Base-by-base conservation (phyloP, 37 sponge, comb jelly and placozoan species). In the Aplysina aerophoba region DNA sequence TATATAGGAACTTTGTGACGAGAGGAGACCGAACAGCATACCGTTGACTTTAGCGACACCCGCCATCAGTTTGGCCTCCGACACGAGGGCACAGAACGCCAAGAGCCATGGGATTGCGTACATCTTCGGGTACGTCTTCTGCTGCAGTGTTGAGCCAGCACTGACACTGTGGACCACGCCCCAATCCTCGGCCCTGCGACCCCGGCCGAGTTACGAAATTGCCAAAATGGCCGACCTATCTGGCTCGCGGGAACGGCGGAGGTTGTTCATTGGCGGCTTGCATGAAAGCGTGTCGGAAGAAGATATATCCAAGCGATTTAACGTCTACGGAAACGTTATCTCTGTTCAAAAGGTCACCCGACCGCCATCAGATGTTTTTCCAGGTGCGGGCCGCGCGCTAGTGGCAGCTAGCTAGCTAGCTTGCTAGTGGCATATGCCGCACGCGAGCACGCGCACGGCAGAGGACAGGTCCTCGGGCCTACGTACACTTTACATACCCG, bases 21-120 rank as follows among this genome's bases (percentile, higher is more conserved):
- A 16, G 34, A 11, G 31, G 38, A 11, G n/a, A n/a, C n/a, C n/a
- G n/a, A 34, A 65, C 11, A 30, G 24, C 79, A 17, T 37, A 86
- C 86, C 86, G 27, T 86, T 59, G 0, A 86, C 86, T 86, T 86
- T 86, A 35, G 86, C 61, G 17, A 86, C 86, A n/a, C 86, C 86
- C 77, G 37, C 86, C 33, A 19, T 78, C 54, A 86, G 25, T 25
- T 35, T n/a, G 21, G 55, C 84, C n/a, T 40, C 78, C 0, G 50
- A 44, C 50, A 41, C 54, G 41, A 25, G 41, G 34, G 41, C n/a
- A 36, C 21, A 75, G 16, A 53, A 54, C 24, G 37, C 25, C 78
- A 50, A 25, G 15, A 50, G 17, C 3, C 25, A 5, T 54, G 4
- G 3, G 6, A 44, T 8, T 11, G 50, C 3, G 6, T 11, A 44